Conservation (phyloP, 2,797 vertebrate species). For the Hipposideros larvatus region DNA sequence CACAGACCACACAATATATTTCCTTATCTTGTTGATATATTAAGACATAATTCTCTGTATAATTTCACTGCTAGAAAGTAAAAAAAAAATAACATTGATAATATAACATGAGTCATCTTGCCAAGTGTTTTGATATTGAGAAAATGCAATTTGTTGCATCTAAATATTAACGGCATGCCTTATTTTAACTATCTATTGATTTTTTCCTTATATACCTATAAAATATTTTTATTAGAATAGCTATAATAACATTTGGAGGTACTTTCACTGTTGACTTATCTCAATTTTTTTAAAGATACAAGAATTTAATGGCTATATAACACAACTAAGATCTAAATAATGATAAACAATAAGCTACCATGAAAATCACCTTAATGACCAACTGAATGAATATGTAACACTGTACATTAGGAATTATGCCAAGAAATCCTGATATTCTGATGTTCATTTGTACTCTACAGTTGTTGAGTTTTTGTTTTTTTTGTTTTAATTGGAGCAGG, state of each 20-base stretch:
- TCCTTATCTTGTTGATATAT: slow-evolving; percentile 73
- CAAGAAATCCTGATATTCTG: background rate
- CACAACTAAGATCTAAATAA: slow-evolving; percentile 42
- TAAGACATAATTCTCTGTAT: slow-evolving; percentile 48
- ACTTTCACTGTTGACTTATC: background rate
- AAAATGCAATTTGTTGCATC: slow-evolving; percentile 65
- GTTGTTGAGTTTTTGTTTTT: background rate
- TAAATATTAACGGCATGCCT: slow-evolving; percentile 51
- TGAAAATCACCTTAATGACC: slow-evolving; percentile 5
- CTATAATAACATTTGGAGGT: slow-evolving; percentile 36
- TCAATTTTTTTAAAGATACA: slow-evolving; percentile 39
- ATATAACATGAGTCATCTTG: slow-evolving; percentile 46
- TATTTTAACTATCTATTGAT: slow-evolving; percentile 56
- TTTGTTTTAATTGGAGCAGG: background rate
- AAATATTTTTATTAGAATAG: slow-evolving; percentile 17
- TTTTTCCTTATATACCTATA: slow-evolving; percentile 48
- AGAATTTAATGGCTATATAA: slow-evolving; percentile 20
- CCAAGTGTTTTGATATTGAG: slow-evolving; percentile 34
- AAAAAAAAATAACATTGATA: slow-evolving; percentile 64
- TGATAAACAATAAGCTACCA: slow-evolving; percentile 32
- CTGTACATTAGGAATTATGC: background rate
- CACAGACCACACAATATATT: slow-evolving; percentile 31
- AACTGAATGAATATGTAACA: slow-evolving; percentile 11
- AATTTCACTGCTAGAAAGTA: slow-evolving; percentile 56
- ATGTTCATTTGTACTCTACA: background rate